phyloP scores from a whole-genome alignment of 2,888 invertebrate genomes.

The Lymantria dispar region DNA sequence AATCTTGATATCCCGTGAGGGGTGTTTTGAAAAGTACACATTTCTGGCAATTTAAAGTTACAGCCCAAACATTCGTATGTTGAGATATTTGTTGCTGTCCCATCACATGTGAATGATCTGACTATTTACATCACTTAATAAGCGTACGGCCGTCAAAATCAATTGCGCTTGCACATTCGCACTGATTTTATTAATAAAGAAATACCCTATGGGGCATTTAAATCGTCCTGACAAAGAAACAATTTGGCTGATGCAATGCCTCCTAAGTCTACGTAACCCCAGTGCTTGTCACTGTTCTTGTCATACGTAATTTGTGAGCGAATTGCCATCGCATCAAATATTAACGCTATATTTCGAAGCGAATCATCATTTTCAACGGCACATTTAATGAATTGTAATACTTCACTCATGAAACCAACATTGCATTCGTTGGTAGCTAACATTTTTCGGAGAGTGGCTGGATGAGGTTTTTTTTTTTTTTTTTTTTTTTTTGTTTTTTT shows the following conservation, averaged over 20 bases:
- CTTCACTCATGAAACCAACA: conserved; percentile 1
- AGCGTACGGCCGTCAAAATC: not conserved
- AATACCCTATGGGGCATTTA: not conserved
- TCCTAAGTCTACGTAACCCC: not conserved
- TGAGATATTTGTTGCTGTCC: not conserved
- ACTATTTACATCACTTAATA: not conserved
- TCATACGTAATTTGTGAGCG: not conserved
- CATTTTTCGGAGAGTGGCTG: not conserved
- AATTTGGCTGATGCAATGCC: not conserved
- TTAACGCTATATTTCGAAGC: not conserved
- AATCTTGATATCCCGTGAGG: not conserved
- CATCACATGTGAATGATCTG: conserved; percentile 2
- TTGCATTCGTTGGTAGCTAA: not conserved
- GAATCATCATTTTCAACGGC: too few relatives aligned
- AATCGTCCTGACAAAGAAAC: not conserved
- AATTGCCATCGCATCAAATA: not conserved
- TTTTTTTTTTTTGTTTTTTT: too few relatives aligned
- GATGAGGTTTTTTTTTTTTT: too few relatives aligned
- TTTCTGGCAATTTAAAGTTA: not conserved
- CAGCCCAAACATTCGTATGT: conserved; percentile 1
- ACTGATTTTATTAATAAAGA: not conserved
- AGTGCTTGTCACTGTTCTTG: not conserved
- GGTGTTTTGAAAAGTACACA: conserved; percentile 1
- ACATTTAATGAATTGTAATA: not conserved
- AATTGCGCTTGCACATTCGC: not conserved